Conservation (phyloP, 2,888 invertebrate genomes). For the Zaprionus lineosus region DNA sequence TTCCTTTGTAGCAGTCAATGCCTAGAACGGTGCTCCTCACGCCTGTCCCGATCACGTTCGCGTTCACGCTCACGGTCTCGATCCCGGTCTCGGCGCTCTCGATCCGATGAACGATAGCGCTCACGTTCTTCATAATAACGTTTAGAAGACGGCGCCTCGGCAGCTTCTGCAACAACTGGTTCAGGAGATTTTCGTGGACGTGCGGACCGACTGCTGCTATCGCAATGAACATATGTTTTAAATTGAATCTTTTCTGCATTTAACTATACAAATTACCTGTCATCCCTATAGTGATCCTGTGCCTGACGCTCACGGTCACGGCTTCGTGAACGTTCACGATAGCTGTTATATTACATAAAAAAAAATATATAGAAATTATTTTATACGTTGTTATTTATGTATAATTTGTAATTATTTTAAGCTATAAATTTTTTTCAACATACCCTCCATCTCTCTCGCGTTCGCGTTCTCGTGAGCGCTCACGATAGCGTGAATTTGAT, state of each 20-base stretch:
- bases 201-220: slow-evolving; percentile 83
- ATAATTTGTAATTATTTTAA: background rate
- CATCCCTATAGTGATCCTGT: slow-evolving; percentile 82
- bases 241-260: no score
- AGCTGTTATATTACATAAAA: slow-evolving; percentile 71
- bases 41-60: slow-evolving; percentile 86
- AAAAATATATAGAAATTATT: background rate
- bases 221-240: no score
- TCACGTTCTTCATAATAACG: slow-evolving; percentile 94
- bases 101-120: slow-evolving; percentile 89
- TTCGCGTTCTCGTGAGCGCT: slow-evolving; percentile 88
- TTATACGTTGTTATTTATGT: background rate
- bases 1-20: slow-evolving; percentile 83
- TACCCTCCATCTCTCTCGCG: slow-evolving; percentile 84
- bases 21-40: slow-evolving; percentile 88
- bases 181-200: slow-evolving; percentile 84
- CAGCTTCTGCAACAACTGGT: slow-evolving; percentile 82
- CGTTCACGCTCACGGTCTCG: slow-evolving; percentile 87
- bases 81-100: slow-evolving; percentile 86
- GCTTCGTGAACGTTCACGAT: slow-evolving; percentile 89
- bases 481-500: slow-evolving; percentile 86
- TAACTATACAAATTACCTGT: slow-evolving; percentile 70
- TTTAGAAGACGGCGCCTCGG: slow-evolving; percentile 82
- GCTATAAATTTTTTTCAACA: no score
- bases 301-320: slow-evolving; percentile 85